Evolutionary conservation across 2,113 vertebrate species (phyloP).

Genomic region (Pterocles orientalis): DNA sequence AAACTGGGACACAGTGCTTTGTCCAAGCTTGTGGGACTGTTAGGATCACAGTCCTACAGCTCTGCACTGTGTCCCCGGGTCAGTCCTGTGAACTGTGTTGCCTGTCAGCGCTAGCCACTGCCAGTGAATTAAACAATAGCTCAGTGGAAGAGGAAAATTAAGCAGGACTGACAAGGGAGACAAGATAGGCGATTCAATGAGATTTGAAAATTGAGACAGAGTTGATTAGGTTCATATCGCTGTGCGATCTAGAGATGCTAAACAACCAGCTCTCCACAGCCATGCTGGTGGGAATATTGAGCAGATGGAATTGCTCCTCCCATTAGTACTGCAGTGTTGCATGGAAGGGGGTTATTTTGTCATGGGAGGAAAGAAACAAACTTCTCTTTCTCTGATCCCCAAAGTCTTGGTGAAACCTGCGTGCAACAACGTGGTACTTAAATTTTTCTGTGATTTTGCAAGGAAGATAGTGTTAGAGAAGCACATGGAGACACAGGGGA

Average conservation of each 20-base stretch:
- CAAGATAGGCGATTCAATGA: slow-evolving; percentile 24
- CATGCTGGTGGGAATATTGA: not conserved
- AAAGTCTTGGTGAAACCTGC: not conserved
- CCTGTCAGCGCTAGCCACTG: not conserved
- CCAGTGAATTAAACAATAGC: not conserved
- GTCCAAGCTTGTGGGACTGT: not conserved
- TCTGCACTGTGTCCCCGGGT: not conserved
- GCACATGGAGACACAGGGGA: not conserved
- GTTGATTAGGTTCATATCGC: not conserved
- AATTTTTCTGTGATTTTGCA: not conserved
- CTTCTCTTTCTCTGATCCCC: not conserved
- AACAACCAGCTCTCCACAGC: not conserved
- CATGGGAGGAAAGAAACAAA: not conserved
- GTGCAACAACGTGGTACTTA: not conserved
- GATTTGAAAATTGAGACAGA: slow-evolving; percentile 8
- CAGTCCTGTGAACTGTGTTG: not conserved
- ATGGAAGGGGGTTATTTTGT: not conserved
- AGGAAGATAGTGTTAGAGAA: not conserved
- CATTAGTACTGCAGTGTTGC: not conserved
- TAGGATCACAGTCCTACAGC: not conserved
- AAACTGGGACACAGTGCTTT: not conserved
- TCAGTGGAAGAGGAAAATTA: slow-evolving; percentile 6
- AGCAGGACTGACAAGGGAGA: not conserved
- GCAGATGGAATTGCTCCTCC: not conserved
- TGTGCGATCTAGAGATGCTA: not conserved